Percentiles rank a stretch among this genome's conserved stretches.
Conservation (phyloP, 1,140 invertebrate genomes). For the Cherax destructor region DNA sequence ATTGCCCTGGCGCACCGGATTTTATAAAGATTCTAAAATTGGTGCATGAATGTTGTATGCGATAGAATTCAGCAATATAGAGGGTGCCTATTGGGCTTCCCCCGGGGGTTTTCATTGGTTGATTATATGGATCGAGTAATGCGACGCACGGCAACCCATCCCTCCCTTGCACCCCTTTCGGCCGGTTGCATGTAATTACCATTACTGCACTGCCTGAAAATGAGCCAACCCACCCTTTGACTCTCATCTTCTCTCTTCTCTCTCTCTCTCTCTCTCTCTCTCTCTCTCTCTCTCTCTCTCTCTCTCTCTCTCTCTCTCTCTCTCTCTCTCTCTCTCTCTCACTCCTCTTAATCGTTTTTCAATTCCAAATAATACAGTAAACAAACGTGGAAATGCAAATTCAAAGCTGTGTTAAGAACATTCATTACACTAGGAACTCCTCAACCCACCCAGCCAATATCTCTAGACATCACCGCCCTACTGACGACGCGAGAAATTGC, state of each 20-base stretch:
- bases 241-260: conserved; percentile 56
- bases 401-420: no score
- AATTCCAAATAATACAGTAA: background rate
- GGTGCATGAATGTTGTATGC: conserved; percentile 66
- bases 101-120: conserved; percentile 26
- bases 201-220: conserved; percentile 69
- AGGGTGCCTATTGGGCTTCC: conserved; percentile 46
- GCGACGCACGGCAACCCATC: conserved; percentile 45
- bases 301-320: conserved; percentile 44
- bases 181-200: conserved; percentile 69
- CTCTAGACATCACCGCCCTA: no score
- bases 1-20: conserved; percentile 52
- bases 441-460: no score
- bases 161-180: conserved; percentile 63
- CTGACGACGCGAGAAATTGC: no score
- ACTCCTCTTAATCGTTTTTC: background rate
- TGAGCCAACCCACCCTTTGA: conserved; percentile 68
- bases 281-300: conserved; percentile 63
- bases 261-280: conserved; percentile 67
- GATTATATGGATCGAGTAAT: conserved; percentile 59
- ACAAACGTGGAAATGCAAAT: no score
- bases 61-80: conserved; percentile 55
- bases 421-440: no score
- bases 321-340: conserved; percentile 24
- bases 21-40: conserved; percentile 65